Percentiles rank a stretch among this genome's conserved stretches.
Evolutionary conservation across 2,113 vertebrate genomes (phyloP).

Genomic region (Tenrec ecaudatus): DNA sequence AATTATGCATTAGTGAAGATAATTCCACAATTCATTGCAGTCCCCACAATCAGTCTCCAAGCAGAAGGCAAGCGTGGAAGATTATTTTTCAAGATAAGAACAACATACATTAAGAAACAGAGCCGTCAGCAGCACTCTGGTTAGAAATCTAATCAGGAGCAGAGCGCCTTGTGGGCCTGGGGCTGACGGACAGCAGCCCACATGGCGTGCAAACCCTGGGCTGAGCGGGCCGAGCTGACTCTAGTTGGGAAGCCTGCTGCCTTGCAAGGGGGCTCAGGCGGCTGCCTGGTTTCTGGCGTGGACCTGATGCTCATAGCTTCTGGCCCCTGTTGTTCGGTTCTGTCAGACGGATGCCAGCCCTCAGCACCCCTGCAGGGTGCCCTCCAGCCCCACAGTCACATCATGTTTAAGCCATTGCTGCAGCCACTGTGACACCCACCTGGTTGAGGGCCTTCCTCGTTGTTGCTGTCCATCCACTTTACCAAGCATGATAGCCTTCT

Average conservation of each 20-base stretch:
- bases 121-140: background rate
- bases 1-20: slow-evolving; percentile 74
- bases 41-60: slow-evolving; percentile 44
- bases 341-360: no score
- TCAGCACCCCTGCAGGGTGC: no score
- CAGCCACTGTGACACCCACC: no score
- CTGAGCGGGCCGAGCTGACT: background rate
- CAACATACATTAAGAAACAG: slow-evolving; percentile 35
- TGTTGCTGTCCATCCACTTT: no score
- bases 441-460: no score
- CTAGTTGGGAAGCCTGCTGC: background rate
- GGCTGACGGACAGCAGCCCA: background rate
- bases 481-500: no score
- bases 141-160: slow-evolving; percentile 62
- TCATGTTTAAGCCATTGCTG: no score
- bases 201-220: background rate
- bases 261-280: background rate
- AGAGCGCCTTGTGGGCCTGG: background rate
- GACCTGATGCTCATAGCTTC: background rate
- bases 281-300: background rate
- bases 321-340: no score
- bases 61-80: slow-evolving; percentile 20
- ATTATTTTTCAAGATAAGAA: slow-evolving; percentile 58
- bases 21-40: slow-evolving; percentile 68
- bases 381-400: no score